Base-by-base conservation (phyloP, 2,797 vertebrate species). In the Steatocranus sp. region DNA sequence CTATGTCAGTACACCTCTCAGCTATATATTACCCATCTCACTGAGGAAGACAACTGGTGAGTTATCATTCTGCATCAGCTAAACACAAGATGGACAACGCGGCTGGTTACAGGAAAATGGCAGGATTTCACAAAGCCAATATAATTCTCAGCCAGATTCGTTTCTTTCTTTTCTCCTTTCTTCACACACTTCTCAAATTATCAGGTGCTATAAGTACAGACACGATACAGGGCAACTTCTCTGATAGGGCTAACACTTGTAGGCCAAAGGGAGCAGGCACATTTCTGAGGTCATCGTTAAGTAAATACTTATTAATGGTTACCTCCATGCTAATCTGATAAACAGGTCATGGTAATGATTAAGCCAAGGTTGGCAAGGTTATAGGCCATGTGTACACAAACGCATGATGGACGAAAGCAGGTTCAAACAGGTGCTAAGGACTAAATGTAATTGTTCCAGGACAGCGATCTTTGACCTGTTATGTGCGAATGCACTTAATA, bases 231-330 rank as follows among this genome's bases (percentile, higher is more conserved):
- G 86, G 83, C 84, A 92, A 84, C 90, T 89, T 75, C 56, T 93
- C 86, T 86, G 87, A 92, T 91, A 96, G 91, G 82, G 91, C 96
- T 97, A 97, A 97, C 96, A 97, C 98, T 97, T 96, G 94, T 93
- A 91, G 95, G 95, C 95, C 96, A 96, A 96, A 96, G 96, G 95
- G 94, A 93, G 95, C 94, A 92, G 93, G 96, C 94, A 88, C 93
- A 96, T 97, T 97, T 96, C 96, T 97, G 96, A 98, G 98, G 98
- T 98, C 98, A 98, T 97, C 96, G 95, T 95, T 96, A 97, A 97
- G 97, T 97, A 99, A 99, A 99, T 97, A 98, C 96, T 96, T 98
- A 99, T 99, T 99, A 99, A 99, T 99, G 98, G 97, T 98, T 99
- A 99, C 98, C 98, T 94, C 96, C 96, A 95, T 97, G 97, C 97